Percentiles rank a stretch among this genome's conserved stretches.
phyloP scores from a whole-genome alignment of 2,797 vertebrate species.

The Chaetophractus vellerosus region DNA sequence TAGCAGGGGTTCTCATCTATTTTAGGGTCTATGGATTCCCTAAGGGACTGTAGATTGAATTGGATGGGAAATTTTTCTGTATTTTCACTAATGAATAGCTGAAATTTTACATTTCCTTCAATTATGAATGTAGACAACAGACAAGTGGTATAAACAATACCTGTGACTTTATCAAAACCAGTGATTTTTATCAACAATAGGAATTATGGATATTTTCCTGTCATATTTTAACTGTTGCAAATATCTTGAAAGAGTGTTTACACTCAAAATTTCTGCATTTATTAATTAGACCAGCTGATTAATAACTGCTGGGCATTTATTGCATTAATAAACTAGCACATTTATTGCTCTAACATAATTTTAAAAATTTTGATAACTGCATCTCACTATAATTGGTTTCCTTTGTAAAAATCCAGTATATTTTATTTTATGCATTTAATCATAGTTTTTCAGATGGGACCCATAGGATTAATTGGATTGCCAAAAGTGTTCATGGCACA shows the following conservation, averaged over 20 bases:
- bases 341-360: not conserved
- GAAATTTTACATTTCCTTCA: constrained; percentile 51
- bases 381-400: not conserved
- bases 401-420: not conserved
- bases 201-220: not conserved
- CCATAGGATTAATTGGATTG: not conserved
- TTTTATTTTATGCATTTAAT: constrained; percentile 2
- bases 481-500: not conserved
- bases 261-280: not conserved
- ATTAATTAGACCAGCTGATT: not conserved
- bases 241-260: not conserved
- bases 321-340: not conserved
- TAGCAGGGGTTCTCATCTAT: not conserved
- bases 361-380: not conserved
- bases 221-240: not conserved
- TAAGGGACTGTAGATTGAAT: not conserved
- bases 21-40: not conserved
- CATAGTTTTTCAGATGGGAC: not conserved
- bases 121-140: not conserved
- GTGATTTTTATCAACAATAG: not conserved
- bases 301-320: not conserved
- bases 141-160: not conserved
- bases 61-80: not conserved
- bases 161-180: not conserved
- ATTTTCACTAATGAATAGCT: not conserved